Conservation (phyloP, 2,113 vertebrate genomes). For the Cyanoderma ruficeps region DNA sequence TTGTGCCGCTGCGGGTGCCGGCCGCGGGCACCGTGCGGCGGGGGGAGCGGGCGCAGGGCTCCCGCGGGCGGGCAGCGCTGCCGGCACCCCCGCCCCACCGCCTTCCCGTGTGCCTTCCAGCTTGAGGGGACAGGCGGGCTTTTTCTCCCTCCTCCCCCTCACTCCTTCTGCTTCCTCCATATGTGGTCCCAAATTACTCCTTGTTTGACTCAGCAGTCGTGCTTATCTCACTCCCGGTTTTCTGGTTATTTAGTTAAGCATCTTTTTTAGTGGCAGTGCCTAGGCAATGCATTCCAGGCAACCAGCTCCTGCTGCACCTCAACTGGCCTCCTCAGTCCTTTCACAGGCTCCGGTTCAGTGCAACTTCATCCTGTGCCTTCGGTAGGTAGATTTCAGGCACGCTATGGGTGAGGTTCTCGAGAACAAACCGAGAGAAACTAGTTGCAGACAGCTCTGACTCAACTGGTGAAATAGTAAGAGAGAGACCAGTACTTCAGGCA, state of each 20-base stretch:
- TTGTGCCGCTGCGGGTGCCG: not conserved
- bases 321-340: not conserved
- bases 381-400: not conserved
- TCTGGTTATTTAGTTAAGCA: not conserved
- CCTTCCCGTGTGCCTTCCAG: not conserved
- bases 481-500: not conserved
- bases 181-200: slow-evolving; percentile 31
- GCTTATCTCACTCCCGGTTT: not conserved
- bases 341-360: not conserved
- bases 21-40: not conserved
- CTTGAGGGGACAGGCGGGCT: not conserved
- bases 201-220: slow-evolving; percentile 32
- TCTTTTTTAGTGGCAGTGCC: not conserved
- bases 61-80: not conserved
- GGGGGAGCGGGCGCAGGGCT: not conserved
- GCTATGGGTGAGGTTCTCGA: not conserved
- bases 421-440: not conserved
- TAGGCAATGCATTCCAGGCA: not conserved
- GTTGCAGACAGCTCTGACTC: not conserved
- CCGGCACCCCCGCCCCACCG: not conserved
- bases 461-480: not conserved
- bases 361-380: not conserved
- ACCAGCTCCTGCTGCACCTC: not conserved
- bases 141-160: not conserved
- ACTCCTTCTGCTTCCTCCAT: slow-evolving; percentile 52